phyloP scores from a whole-genome alignment of 2,113 vertebrate species.

The Catharus bicknelli region DNA sequence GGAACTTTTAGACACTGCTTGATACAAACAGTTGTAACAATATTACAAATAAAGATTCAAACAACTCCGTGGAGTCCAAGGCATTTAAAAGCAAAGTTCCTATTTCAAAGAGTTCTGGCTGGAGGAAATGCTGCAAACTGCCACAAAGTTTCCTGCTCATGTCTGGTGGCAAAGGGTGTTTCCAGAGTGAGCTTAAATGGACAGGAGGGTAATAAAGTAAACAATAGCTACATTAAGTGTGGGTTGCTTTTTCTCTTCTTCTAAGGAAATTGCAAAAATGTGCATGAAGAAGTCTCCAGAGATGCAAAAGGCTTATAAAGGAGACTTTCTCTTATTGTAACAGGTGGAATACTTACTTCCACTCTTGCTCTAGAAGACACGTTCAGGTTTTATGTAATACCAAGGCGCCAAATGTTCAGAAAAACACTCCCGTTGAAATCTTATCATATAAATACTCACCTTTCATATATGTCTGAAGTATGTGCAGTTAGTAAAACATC shows the following conservation, averaged over 20 bases:
- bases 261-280: background rate
- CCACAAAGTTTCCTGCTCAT: background rate
- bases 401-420: background rate
- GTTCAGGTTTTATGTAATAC: background rate
- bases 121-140: background rate
- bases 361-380: background rate
- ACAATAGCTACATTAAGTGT: background rate
- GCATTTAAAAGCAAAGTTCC: background rate
- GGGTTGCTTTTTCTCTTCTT: background rate
- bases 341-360: background rate
- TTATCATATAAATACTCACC: background rate
- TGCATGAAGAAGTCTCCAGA: background rate
- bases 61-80: background rate
- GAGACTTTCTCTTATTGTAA: background rate
- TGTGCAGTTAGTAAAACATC: background rate
- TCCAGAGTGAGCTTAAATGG: background rate
- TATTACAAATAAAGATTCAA: background rate
- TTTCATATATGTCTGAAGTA: background rate
- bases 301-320: background rate
- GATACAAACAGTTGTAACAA: background rate
- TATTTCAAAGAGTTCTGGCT: background rate
- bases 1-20: background rate
- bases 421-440: background rate
- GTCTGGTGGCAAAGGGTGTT: background rate
- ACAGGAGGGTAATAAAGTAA: background rate